Conservation (phyloP, 1,140 invertebrate species). For the Zaprionus capensis region DNA sequence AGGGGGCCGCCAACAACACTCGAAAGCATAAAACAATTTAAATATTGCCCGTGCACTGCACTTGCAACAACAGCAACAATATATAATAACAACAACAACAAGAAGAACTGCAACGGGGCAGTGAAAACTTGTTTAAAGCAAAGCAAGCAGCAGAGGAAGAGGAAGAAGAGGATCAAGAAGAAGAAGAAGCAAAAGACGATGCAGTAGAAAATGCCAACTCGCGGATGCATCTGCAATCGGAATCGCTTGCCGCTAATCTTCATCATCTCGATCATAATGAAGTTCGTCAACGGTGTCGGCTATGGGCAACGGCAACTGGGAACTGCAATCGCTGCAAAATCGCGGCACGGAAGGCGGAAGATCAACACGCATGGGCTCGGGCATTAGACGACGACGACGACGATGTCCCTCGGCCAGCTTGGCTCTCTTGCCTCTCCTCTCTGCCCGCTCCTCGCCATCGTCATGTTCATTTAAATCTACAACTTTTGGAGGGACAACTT, state of each 20-base stretch:
- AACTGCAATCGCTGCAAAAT: constrained; percentile 61
- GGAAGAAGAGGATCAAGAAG: background rate
- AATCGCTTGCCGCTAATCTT: constrained; percentile 77
- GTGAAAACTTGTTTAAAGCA: constrained; percentile 63
- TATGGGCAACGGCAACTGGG: constrained; percentile 57
- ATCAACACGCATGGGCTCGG: constrained; percentile 78
- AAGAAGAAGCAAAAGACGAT: too few relatives aligned
- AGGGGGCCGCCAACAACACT: constrained; percentile 64
- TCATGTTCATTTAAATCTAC: constrained; percentile 83
- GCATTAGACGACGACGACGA: constrained; percentile 60
- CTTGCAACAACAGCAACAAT: constrained; percentile 66
- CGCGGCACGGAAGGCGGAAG: constrained; percentile 46
- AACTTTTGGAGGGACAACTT: constrained; percentile 83
- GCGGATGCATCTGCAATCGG: constrained; percentile 78
- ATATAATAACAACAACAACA: constrained; percentile 26
- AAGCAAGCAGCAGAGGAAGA: background rate
- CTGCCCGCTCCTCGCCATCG: constrained; percentile 32
- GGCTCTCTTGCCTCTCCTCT: constrained; percentile 12
- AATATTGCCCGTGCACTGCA: constrained; percentile 74
- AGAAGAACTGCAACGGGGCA: constrained; percentile 27
- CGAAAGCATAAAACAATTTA: constrained; percentile 82
- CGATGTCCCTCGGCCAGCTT: constrained; percentile 55
- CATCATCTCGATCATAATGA: constrained; percentile 74
- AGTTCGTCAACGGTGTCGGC: constrained; percentile 80
- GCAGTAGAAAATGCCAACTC: background rate